These are phyloP conservation scores for Epistrophe eligans DNA, from an alignment of 2,888 invertebrate genomes.

Conservation along the genomic window DNA sequence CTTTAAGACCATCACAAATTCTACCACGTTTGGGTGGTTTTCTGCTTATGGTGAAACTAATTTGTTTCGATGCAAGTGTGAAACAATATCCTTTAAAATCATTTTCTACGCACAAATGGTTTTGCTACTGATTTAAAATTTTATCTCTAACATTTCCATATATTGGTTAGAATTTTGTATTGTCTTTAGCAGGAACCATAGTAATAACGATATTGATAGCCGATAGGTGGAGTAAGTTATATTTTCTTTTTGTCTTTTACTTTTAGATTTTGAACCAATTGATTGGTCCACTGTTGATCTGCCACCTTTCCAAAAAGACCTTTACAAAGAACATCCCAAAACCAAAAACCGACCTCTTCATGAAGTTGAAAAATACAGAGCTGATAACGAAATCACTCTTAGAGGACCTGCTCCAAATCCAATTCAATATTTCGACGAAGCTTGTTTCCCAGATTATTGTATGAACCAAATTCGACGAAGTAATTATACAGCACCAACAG, in stretches of 20 bases:
- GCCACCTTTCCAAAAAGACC: conserved; percentile 92
- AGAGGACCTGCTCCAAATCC: conserved; percentile 91
- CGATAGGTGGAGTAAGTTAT: conserved; percentile 81
- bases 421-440: conserved; percentile 91
- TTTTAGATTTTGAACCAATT: conserved; percentile 85
- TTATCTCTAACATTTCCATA: too few relatives aligned
- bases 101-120: too few relatives aligned
- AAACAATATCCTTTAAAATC: too few relatives aligned
- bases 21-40: too few relatives aligned
- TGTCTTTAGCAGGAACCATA: too few relatives aligned
- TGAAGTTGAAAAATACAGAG: conserved; percentile 89
- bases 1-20: too few relatives aligned
- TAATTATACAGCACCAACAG: conserved; percentile 90
- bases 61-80: too few relatives aligned
- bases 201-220: not conserved
- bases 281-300: conserved; percentile 85
- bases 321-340: conserved; percentile 90
- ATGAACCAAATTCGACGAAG: conserved; percentile 87
- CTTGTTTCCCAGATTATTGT: conserved; percentile 90
- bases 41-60: too few relatives aligned
- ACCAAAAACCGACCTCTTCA: conserved; percentile 86
- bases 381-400: conserved; percentile 89
- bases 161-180: too few relatives aligned
- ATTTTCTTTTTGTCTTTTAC: conserved; percentile 85
- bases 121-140: too few relatives aligned